Evolutionary conservation across 2,113 vertebrate species (phyloP).

Genomic region (Bubo bubo): DNA sequence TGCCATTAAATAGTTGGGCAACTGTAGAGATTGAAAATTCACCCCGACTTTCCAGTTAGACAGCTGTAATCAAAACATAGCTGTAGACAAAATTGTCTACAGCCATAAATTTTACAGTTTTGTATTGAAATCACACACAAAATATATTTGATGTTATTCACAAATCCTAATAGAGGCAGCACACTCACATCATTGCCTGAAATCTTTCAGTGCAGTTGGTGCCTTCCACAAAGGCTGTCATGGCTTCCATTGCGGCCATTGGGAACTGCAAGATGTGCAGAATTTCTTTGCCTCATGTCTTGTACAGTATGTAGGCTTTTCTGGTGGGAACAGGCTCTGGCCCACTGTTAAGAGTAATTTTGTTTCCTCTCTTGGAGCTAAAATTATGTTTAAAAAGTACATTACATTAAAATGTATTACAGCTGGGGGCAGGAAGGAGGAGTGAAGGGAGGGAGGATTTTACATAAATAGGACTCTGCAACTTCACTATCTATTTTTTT

Average conservation of each 20-base stretch:
- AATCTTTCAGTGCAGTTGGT: neutral
- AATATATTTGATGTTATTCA: neutral
- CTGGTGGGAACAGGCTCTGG: neutral
- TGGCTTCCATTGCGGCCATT: neutral
- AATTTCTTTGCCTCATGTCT: neutral
- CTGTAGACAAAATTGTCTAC: too few relatives aligned
- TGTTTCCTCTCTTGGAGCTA: neutral
- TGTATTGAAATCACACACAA: neutral
- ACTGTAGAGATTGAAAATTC: neutral
- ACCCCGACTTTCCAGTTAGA: neutral
- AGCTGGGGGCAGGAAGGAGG: neutral
- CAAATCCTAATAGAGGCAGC: neutral
- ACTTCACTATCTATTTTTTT: neutral
- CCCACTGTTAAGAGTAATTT: neutral
- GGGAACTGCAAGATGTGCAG: neutral
- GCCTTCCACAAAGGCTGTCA: accelerated
- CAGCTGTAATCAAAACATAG: neutral
- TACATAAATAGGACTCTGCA: neutral
- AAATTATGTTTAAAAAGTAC: neutral
- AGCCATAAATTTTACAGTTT: neutral
- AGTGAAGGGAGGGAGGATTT: neutral
- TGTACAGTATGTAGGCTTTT: neutral
- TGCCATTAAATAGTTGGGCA: neutral
- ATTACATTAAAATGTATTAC: neutral
- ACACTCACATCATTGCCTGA: neutral